These are phyloP conservation scores for Anneissia japonica DNA, from an alignment of 35 echinoderm and acorn worm species.

Conservation along the genomic window DNA sequence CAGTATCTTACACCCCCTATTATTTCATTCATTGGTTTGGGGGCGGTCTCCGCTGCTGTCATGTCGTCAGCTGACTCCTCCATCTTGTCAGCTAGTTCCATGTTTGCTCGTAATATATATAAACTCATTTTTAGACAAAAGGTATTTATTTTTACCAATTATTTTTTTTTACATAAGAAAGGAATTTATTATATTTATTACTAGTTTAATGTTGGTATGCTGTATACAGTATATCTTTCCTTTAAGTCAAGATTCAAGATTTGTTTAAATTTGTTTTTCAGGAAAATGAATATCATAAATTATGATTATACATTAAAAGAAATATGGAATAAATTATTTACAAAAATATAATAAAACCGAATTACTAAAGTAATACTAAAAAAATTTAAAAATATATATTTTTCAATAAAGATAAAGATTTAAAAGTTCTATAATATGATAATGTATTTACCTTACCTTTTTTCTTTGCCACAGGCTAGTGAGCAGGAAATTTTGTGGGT, in stretches of 20 bases:
- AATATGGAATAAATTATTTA: no score
- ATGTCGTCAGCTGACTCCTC: slow-evolving; percentile 97
- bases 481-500: slow-evolving; percentile 88
- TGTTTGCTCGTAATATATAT: slow-evolving; percentile 91
- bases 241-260: background rate
- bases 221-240: background rate
- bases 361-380: no score
- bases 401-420: no score
- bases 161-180: background rate
- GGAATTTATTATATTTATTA: background rate
- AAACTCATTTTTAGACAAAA: slow-evolving; percentile 75
- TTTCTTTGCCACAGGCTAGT: slow-evolving; percentile 48
- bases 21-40: slow-evolving; percentile 81
- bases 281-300: no score
- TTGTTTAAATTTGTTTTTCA: no score
- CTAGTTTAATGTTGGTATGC: background rate
- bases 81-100: slow-evolving; percentile 91
- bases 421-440: no score
- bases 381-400: no score
- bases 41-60: slow-evolving; percentile 80
- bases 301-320: no score
- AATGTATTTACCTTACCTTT: no score
- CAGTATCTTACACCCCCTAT: slow-evolving; percentile 67
- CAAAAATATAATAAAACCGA: no score
- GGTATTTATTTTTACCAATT: slow-evolving; percentile 40